Conservation (phyloP, 1,140 invertebrate genomes). For the Arctopsyche grandis region DNA sequence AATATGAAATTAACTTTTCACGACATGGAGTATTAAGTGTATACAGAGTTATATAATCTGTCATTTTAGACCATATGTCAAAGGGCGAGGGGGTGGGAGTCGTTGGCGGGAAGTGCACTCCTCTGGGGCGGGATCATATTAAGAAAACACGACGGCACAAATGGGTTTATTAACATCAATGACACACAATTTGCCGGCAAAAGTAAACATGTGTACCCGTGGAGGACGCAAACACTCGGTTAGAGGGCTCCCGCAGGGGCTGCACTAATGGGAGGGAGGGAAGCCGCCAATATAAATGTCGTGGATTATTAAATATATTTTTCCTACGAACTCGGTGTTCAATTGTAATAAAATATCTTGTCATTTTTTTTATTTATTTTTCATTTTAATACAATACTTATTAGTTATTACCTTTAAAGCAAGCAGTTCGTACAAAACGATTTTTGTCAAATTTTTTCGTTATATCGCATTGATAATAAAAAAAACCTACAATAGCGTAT, state of each 20-base stretch:
- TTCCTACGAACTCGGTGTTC: neutral
- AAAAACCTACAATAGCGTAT: too few relatives aligned
- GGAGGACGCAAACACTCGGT: conserved; percentile 33
- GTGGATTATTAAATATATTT: neutral
- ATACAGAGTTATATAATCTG: conserved; percentile 26
- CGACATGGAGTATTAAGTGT: neutral
- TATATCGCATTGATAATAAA: too few relatives aligned
- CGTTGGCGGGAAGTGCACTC: too few relatives aligned
- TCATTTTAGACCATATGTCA: conserved; percentile 32
- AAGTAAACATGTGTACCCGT: conserved; percentile 48
- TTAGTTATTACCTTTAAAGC: too few relatives aligned
- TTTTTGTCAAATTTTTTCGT: too few relatives aligned
- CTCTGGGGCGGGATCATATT: conserved; percentile 35
- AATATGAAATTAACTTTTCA: neutral
- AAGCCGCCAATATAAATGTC: neutral
- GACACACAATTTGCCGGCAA: conserved; percentile 51
- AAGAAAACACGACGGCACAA: conserved; percentile 45
- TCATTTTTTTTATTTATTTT: too few relatives aligned
- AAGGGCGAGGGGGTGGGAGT: conserved; percentile 25
- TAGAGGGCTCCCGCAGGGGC: conserved; percentile 1
- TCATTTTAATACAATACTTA: too few relatives aligned
- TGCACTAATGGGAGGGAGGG: conserved; percentile 7
- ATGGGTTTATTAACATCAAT: conserved; percentile 53
- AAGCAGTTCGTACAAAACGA: too few relatives aligned
- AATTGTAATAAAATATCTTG: too few relatives aligned